Evolutionary conservation across 1,140 invertebrate species (phyloP).

Genomic region (Apis mellifera): Amel_HAv3.1 CM009931.2:1138001-1138500

Average conservation of each 20-base stretch:
- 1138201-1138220: background rate
- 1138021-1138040: background rate
- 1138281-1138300: constrained; percentile 29
- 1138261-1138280: constrained; percentile 31
- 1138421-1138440: constrained; percentile 42
- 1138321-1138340: background rate
- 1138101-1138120: constrained; percentile 26
- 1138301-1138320: constrained; percentile 22
- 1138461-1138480: background rate
- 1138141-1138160: constrained; percentile 44
- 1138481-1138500: constrained; percentile 7
- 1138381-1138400: constrained; percentile 38
- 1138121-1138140: constrained; percentile 44
- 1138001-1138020: too few species aligned
- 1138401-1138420: constrained; percentile 11
- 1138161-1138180: constrained; percentile 45
- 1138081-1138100: constrained; percentile 19
- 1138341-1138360: constrained; percentile 24
- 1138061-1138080: background rate
- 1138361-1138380: background rate
- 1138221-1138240: background rate
- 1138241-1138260: constrained; percentile 27
- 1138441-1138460: constrained; percentile 24
- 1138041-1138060: constrained; percentile 22
- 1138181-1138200: background rate